Base-by-base conservation (phyloP, 2,888 invertebrate genomes). In the Ophion ellenae region DNA sequence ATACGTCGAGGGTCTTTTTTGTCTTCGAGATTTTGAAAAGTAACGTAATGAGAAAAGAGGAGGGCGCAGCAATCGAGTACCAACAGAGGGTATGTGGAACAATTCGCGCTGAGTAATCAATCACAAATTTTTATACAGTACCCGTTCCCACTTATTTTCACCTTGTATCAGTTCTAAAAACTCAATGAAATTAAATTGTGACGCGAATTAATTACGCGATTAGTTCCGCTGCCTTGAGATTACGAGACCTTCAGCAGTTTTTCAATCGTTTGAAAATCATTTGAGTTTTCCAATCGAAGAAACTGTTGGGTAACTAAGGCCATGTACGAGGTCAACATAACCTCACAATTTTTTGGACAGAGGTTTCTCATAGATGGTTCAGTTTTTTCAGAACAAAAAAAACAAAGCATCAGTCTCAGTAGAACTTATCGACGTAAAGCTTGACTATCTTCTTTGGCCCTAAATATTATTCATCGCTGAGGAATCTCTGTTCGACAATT, bases 21-120 rank as follows among this genome's bases (percentile, higher is more conserved):
- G 53, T 66, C 20, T 36, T 53, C 10, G 10, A 66, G 36, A 53
- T 24, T 76, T 57, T 69, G 11, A 57, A 83, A 57, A 57, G 63
- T 66, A 47, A 40, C 47, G 17, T n/a, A 66, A 36, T 40, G 14
- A 70, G 14, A 75, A 84, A 81, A 67, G 79, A 84, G 28, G 47
- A 76, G 70, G 47, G 24, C 73, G 36, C 47, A 63, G 20, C 28
- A 17, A 9, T 61, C 53, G 69, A 24, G 69, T 83, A 73, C 47
- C 67, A 73, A 9, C 76, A 59, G 61, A 45, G 17, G 24, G 40
- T 74, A 79, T 64, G 66, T 83, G 64, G 57, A n/a, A 77, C 71
- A 64, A 59, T n/a, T 40, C 11, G 24, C 36, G 45, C 36, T 69
- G 17, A 40, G 63, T 11, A 28, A 57, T 83, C 77, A 74, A 77